Evolutionary conservation across 2,888 invertebrate genomes (phyloP).

Genomic region (Onthophagus sagittarius): DNA sequence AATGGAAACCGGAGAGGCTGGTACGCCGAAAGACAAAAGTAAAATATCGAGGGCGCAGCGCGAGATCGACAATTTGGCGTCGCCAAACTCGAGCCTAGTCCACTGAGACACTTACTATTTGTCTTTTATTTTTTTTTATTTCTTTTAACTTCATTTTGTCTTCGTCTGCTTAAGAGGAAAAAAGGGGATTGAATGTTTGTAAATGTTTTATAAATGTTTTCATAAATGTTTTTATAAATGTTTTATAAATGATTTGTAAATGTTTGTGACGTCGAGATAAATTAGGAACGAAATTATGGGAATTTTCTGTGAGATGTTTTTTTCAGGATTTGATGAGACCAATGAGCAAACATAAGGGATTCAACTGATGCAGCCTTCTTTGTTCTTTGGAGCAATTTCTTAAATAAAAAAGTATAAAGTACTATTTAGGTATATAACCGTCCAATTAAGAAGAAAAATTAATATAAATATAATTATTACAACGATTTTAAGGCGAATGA

Average conservation of each 20-base stretch:
- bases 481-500: background rate
- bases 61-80: constrained; percentile 74
- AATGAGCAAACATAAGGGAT: background rate
- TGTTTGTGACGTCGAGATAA: background rate
- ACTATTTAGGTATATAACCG: background rate
- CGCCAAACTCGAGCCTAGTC: constrained; percentile 43
- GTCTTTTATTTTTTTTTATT: constrained; percentile 22
- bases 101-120: constrained; percentile 28
- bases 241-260: background rate
- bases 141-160: constrained; percentile 34
- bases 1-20: constrained; percentile 88
- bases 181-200: background rate
- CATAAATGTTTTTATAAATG: background rate
- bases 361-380: constrained; percentile 2
- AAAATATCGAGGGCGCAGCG: constrained; percentile 95
- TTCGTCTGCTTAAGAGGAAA: constrained; percentile 5
- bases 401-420: background rate
- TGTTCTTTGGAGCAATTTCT: constrained; percentile 9
- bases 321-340: background rate
- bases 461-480: background rate
- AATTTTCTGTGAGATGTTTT: background rate
- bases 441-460: background rate
- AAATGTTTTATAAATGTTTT: no score
- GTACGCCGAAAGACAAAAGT: constrained; percentile 90
- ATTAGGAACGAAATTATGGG: no score